Conservation (phyloP, 2,797 vertebrate genomes). For the Phrynocephalus vlangalii region DNA sequence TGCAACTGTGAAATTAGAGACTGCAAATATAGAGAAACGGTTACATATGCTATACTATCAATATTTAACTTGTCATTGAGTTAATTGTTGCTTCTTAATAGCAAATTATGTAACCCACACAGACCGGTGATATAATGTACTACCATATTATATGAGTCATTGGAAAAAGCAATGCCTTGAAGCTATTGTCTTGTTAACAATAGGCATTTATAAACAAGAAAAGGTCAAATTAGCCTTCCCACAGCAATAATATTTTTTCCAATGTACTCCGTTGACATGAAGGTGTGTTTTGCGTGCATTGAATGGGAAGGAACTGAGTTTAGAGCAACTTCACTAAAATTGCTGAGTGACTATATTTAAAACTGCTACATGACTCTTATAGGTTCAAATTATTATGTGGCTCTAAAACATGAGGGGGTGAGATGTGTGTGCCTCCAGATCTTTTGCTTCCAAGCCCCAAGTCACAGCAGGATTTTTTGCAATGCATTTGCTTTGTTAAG, state of each 20-base stretch:
- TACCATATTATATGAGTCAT: slow-evolving; percentile 37
- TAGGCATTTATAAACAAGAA: background rate
- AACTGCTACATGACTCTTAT: background rate
- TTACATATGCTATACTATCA: slow-evolving; percentile 22
- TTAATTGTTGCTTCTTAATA: slow-evolving; percentile 48
- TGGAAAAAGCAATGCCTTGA: slow-evolving; percentile 7
- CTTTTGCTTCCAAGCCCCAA: slow-evolving; percentile 21
- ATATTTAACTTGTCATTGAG: slow-evolving; percentile 39
- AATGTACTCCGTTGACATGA: background rate
- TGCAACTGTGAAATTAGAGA: background rate
- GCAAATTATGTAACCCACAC: slow-evolving; percentile 24
- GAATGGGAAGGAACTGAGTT: background rate
- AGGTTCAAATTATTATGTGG: background rate
- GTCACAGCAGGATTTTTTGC: slow-evolving; percentile 14
- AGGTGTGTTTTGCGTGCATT: background rate
- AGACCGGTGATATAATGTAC: slow-evolving; percentile 16
- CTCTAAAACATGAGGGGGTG: background rate
- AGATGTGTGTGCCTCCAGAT: slow-evolving; percentile 11
- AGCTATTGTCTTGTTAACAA: slow-evolving; percentile 26
- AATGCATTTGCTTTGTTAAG: background rate
- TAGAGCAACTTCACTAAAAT: background rate
- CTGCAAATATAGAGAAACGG: background rate
- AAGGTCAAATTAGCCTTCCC: slow-evolving; percentile 9
- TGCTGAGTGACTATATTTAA: background rate
- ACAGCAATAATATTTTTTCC: slow-evolving; percentile 13